Conservation (phyloP, 2,113 vertebrate species). For the Ceyx cyanopectus region DNA sequence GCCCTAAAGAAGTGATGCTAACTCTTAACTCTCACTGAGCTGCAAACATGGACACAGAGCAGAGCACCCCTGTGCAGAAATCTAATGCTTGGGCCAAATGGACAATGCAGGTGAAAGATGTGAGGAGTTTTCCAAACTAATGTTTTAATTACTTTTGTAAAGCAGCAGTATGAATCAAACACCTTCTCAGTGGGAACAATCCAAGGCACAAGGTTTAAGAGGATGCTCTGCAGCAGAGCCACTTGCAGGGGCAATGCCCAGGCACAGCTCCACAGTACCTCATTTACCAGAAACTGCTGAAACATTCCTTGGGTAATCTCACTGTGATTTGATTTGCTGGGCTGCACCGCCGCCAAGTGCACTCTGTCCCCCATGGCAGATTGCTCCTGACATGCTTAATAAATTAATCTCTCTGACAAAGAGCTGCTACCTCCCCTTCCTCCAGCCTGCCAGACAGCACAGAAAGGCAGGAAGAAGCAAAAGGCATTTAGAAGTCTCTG, state of each 20-base stretch:
- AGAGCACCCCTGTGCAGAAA: not conserved
- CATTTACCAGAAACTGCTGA: not conserved
- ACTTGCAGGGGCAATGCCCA: not conserved
- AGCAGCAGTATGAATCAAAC: not conserved
- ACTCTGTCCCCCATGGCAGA: not conserved
- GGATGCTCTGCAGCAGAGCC: not conserved
- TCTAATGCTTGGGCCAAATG: not conserved
- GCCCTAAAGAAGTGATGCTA: not conserved
- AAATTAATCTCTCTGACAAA: conserved; percentile 43
- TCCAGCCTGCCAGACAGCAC: not conserved
- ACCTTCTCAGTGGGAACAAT: not conserved
- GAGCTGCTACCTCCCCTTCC: not conserved
- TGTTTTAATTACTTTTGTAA: not conserved
- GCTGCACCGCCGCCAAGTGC: not conserved
- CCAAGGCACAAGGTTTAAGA: not conserved
- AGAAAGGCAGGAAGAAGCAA: not conserved
- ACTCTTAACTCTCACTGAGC: not conserved
- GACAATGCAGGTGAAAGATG: not conserved
- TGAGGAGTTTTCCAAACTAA: not conserved
- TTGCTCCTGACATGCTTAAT: conserved; percentile 49
- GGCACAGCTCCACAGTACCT: not conserved
- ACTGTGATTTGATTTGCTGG: conserved; percentile 32
- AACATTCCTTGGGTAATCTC: conserved; percentile 29
- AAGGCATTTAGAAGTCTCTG: conserved; percentile 9
- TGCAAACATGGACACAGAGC: not conserved